Base-by-base conservation (phyloP, 2,113 vertebrate species). In the Ciconia maguari region DNA sequence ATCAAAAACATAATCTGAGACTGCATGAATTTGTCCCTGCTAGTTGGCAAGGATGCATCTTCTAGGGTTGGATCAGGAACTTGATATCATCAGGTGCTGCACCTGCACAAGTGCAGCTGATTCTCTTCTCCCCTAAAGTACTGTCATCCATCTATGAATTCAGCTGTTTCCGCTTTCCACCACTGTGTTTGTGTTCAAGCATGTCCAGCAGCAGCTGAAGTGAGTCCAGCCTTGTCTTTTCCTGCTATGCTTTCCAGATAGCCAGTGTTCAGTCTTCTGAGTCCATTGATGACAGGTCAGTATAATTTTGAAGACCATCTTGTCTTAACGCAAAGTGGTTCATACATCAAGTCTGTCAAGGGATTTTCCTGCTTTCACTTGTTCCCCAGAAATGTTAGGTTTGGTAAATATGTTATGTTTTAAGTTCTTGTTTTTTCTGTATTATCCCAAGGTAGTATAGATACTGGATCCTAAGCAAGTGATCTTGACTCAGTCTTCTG, bases 271-370 rank as follows among this genome's bases (percentile, higher is more conserved):
- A 27, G 9, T 64, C 41, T 55, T 51, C 16, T 20, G 21, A 78
- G 48, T 30, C 41, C 0, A 0, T 22, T 25, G 17, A 9, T 70
- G 60, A 48, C 27, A 49, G 36, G 9, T n/a, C 26, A 64, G 7
- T 61, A 3, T 49, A 86, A 76, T 55, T 82, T 87, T 61, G 34
- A 46, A 60, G 36, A 44, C 30, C 7, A 7, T 75, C 13, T 75
- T 13, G 3, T 60, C 7, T 76, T 25, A 60, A 60, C 0, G 2
- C 13, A 6, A 54, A 60, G 38, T 41, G 11, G 32, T 82, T 91
- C 1, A 1, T 76, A 8, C 0, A 0, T 52, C 4, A 68, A 42
- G 38, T 41, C 36, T 89, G 14, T 69, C 41, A 85, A 25, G 42
- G 25, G 51, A 48, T 83, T 86, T 91, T 88, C 27, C 36, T 91